Evolutionary conservation across 2,888 invertebrate genomes (phyloP).

Genomic region (Sarcophaga rosellei): DNA sequence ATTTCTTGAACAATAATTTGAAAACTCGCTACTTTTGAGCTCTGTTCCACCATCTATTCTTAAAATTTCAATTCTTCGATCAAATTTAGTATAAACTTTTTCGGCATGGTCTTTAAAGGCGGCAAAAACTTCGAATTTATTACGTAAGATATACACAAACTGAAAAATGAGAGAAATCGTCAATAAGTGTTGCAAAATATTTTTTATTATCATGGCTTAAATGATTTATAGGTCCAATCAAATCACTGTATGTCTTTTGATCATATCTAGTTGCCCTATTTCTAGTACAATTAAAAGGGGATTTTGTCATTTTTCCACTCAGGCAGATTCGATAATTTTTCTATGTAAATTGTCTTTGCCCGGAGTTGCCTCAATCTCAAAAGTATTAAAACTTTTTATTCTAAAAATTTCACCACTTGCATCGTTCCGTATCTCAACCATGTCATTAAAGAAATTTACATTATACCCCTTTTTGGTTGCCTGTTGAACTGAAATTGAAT

Average conservation of each 20-base stretch:
- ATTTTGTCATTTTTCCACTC: slow-evolving; percentile 18
- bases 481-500: slow-evolving; percentile 30
- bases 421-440: slow-evolving; percentile 25
- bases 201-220: slow-evolving; percentile 2
- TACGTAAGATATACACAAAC: slow-evolving; percentile 1
- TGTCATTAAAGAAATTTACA: slow-evolving; percentile 13
- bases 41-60: slow-evolving; percentile 30
- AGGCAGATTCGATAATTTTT: slow-evolving; percentile 35
- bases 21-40: slow-evolving; percentile 23
- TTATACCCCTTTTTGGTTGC: slow-evolving; percentile 17
- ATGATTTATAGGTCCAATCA: slow-evolving; percentile 21
- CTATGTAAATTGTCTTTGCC: not conserved
- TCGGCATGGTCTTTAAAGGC: slow-evolving; percentile 24
- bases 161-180: slow-evolving; percentile 23
- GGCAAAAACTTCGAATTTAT: not conserved
- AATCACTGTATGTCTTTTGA: slow-evolving; percentile 30
- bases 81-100: slow-evolving; percentile 27
- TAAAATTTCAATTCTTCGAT: slow-evolving; percentile 21
- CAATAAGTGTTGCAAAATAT: slow-evolving; percentile 32
- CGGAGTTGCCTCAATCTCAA: slow-evolving; percentile 21
- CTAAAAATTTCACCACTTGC: slow-evolving; percentile 4
- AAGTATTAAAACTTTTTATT: slow-evolving; percentile 15
- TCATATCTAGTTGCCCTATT: slow-evolving; percentile 17
- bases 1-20: slow-evolving; percentile 30
- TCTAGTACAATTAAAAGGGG: slow-evolving; percentile 23